Base-by-base conservation (phyloP, 2,888 invertebrate genomes). In the Glaucopsyche alexis region DNA sequence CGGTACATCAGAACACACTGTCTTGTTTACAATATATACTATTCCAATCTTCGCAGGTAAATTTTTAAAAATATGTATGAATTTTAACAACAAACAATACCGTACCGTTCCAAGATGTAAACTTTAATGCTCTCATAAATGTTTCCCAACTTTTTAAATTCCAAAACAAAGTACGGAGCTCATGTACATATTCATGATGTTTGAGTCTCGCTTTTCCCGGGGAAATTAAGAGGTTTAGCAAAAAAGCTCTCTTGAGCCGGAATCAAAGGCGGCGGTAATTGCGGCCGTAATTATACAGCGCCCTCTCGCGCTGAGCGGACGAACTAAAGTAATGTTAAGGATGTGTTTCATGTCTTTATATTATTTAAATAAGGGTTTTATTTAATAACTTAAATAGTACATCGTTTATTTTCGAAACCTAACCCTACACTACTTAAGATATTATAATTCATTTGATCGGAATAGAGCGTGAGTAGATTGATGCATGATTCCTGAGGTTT, bases 221-320 rank as follows among this genome's bases (percentile, higher is more conserved):
- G 79, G 80, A 85, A 88, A 87, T 87, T 86, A 86, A 85, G 83
- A 84, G 86, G 83, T 83, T 87, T 84, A 83, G 81, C 84, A 85
- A 89, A 87, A 88, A 88, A 86, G 83, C 84, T 84, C 79, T 79
- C 81, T 81, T 84, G 82, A 80, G 80, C 80, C 78, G 79, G 81
- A 85, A 85, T 85, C 87, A 86, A 87, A 87, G 82, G 83, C 82
- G 87, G 1, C 29, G 29, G 83, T 87, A 88, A 90, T 88, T 85
- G 83, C 78, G 78, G 76, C 82, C 81, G 78, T 84, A 87, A 88
- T 87, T 80, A 78, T 76, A 60, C 78, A 81, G 82, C 86, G 87
- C 80, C 85, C 84, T 87, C 88, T 87, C 75, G 81, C 79, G 83
- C 74, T 79, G 81, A 83, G 85, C 79, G 81, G 82, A 78, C 73